Evolutionary conservation across 2,888 invertebrate species (phyloP), one percentile per base, ranked within the genome.

Genomic region (Eupithecia pulchellata): DNA sequence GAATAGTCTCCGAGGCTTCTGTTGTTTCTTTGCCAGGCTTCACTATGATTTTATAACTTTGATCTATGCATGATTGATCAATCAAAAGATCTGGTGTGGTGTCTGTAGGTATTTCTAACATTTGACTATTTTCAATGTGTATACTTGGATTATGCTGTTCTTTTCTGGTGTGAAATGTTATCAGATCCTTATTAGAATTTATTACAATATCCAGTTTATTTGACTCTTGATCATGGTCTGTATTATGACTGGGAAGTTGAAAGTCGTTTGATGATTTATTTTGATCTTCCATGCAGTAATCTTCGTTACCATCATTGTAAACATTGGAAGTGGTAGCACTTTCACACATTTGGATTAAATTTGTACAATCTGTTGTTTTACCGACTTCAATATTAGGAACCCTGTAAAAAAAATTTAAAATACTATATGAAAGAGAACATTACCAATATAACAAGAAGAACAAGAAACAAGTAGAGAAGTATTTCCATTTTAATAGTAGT

Each of bases 31-130:
- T 25, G 27, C 32, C 3, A 13, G 60, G 34, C 60, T 67, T 69
- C 4, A 73, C 55, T 47, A 69, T 57, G n/a, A 73, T 66, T 60
- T 66, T 66, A 60, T 72, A 72, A 29, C 66, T 27, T 58, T 8
- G 17, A 29, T 14, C 61, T 25, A 39, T 47, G 29, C 14, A 14
- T 42, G 60, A 29, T 17, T 39, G 25, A 34, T 25, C 27, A 36
- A 5, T 47, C 8, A 39, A 6, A 42, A 55, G 17, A 29, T 13
- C 60, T 57, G 36, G 11, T n/a, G 25, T 25, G 36, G n/a, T 20
- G 34, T 34, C 34, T 34, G 25, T 34, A 20, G 60, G 32, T 61
- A 25, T 32, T 52, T 13, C 25, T 60, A n/a, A 9, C 20, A 25
- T 2, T 32, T 25, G 32, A 1, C 25, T 25, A 61, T 20, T 34